Evolutionary conservation across 2,888 invertebrate genomes (phyloP), one percentile per base, ranked within the genome.

Genomic region (Parelbella ahira): DNA sequence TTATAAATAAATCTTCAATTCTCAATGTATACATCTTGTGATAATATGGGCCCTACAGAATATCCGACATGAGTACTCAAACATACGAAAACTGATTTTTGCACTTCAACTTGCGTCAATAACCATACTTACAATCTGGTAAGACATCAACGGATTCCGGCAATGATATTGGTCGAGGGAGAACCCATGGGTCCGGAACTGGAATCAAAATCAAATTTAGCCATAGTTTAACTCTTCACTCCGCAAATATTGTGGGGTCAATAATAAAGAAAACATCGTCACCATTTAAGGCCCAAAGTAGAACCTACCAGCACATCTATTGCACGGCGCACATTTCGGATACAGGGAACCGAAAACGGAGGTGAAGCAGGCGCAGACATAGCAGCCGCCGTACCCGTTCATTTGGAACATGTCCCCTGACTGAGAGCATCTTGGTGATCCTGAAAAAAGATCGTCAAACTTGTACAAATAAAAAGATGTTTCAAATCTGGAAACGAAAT

Each of bases 321-420:
- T 54, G 60, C 80, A 78, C 0, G 68, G 49, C 0, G 66, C 64
- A 41, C 79, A 79, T 48, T 72, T 78, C 18, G 71, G 53, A 51
- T 56, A 61, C 5, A 76, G 38, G 0, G 44, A 18, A 4, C 56
- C 57, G 15, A 36, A 44, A 0, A 30, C 6, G 0, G 45, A 38
- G 0, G 45, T 39, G 58, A 74, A 81, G 48, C 82, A 82, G 1
- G 63, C 79, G 48, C 82, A 82, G n/a, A 82, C 50, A 48, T 54
- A 60, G 51, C 81, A 81, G 1, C 50, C 48, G 19, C 45, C 53
- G 2, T 45, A 4, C 3, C 3, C 34, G 5, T 50, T 55, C 8
- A 56, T 53, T 44, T 64, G 67, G 64, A 60, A 79, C 76, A 80
- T 70, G 34, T 77, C 72, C 0, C 80, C 79, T 5, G 54, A 60